A percentile compares a stretch with the other conserved stretches of the same genome.
phyloP scores from a whole-genome alignment of 1,140 invertebrate species.

The Drosophila santomea region DNA sequence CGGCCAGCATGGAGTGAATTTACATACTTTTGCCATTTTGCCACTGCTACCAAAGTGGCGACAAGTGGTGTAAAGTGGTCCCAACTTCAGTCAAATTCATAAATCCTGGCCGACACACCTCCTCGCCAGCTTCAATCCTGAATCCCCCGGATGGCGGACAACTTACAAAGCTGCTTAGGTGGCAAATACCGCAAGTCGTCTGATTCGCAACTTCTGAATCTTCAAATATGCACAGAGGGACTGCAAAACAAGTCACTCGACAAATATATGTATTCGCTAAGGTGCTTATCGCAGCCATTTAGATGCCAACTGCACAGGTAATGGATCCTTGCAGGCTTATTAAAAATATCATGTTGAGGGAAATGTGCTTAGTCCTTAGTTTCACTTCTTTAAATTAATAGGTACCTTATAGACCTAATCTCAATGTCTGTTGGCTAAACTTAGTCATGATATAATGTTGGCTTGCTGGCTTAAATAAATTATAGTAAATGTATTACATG shows the following conservation, averaged over 20 bases:
- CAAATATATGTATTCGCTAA: slow-evolving; percentile 45
- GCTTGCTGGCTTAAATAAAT: not conserved
- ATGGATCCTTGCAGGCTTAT: slow-evolving; percentile 3
- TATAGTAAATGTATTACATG: not conserved
- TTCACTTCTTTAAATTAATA: not conserved
- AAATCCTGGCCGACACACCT: slow-evolving; percentile 35
- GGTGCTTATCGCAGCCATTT: slow-evolving; percentile 37
- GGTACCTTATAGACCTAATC: too few species aligned
- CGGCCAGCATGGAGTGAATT: slow-evolving; percentile 18
- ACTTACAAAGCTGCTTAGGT: slow-evolving; percentile 63
- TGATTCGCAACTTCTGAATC: slow-evolving; percentile 47
- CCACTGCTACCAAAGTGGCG: not conserved
- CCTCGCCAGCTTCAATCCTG: too few species aligned
- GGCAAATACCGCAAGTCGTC: slow-evolving; percentile 46
- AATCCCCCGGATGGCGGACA: not conserved
- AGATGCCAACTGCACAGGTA: slow-evolving; percentile 13
- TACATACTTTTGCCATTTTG: slow-evolving; percentile 46
- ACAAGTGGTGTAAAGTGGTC: slow-evolving; percentile 16
- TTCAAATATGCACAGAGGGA: slow-evolving; percentile 43
- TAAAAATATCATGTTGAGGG: slow-evolving; percentile 16
- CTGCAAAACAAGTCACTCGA: slow-evolving; percentile 71
- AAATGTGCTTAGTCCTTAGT: too few species aligned
- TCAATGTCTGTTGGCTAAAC: too few species aligned
- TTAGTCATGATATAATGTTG: too few species aligned
- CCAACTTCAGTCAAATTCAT: slow-evolving; percentile 53